phyloP scores from a whole-genome alignment of 2,113 vertebrate genomes.

The Campylomormyrus numenius region DNA sequence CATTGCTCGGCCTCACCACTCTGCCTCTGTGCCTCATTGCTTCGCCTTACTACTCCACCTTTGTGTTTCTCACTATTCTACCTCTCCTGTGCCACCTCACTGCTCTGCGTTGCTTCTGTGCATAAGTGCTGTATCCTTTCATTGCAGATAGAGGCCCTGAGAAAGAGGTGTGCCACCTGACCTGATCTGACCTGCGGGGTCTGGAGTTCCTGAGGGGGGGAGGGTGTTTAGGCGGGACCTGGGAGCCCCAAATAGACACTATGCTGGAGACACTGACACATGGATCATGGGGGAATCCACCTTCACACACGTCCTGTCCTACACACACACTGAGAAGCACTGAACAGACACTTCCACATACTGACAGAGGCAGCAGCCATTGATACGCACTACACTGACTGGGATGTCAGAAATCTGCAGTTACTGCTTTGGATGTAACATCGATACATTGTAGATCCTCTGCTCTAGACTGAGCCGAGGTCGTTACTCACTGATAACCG shows the following conservation, averaged over 20 bases:
- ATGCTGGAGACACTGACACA: neutral
- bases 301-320: neutral
- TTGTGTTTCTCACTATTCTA: neutral
- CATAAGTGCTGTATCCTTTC: conserved; percentile 10
- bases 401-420: neutral
- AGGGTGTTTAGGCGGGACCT: neutral
- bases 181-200: neutral
- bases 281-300: neutral
- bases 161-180: conserved; percentile 51
- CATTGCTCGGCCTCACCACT: neutral
- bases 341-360: neutral
- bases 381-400: neutral
- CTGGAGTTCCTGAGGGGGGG: neutral
- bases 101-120: neutral
- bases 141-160: conserved; percentile 57
- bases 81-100: neutral
- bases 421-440: neutral
- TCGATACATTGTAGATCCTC: neutral
- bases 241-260: neutral
- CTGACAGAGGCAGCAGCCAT: neutral
- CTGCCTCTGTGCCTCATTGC: neutral
- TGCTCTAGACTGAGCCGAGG: neutral
- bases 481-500: neutral
- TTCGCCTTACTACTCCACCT: neutral
- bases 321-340: neutral